These are phyloP conservation scores for Helicoverpa zea DNA, from an alignment of 1,140 invertebrate species.

Conservation along the genomic window DNA sequence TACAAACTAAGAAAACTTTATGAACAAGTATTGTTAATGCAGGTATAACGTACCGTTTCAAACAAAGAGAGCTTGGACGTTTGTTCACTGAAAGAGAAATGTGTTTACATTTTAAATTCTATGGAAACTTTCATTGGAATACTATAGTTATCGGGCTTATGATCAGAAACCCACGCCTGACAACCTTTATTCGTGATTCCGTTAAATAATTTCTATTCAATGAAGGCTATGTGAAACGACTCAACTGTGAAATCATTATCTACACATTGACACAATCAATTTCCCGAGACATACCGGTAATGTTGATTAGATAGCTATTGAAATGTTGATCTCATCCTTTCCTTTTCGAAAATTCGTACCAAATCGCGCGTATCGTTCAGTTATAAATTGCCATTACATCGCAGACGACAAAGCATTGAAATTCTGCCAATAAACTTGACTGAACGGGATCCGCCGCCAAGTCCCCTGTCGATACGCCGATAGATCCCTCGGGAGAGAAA, in stretches of 20 bases:
- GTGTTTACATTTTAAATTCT: slow-evolving; percentile 8
- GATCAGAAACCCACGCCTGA: not conserved
- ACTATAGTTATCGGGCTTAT: not conserved
- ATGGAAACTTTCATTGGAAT: slow-evolving; percentile 8
- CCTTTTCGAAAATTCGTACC: slow-evolving; percentile 47
- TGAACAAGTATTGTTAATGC: slow-evolving; percentile 14
- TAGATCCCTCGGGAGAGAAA: slow-evolving; percentile 63
- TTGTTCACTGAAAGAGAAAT: slow-evolving; percentile 6
- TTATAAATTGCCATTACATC: slow-evolving; percentile 69
- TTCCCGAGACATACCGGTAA: slow-evolving; percentile 17
- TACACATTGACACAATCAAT: slow-evolving; percentile 43
- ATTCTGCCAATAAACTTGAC: slow-evolving; percentile 69
- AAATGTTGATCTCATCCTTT: slow-evolving; percentile 54
- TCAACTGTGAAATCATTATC: slow-evolving; percentile 28
- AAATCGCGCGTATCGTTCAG: slow-evolving; percentile 60
- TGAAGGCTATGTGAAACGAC: not conserved
- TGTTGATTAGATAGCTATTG: slow-evolving; percentile 52
- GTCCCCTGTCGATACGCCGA: slow-evolving; percentile 65
- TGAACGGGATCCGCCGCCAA: slow-evolving; percentile 60
- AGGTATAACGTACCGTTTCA: slow-evolving; percentile 13
- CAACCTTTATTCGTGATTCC: not conserved
- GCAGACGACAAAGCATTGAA: slow-evolving; percentile 68
- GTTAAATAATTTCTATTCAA: slow-evolving; percentile 14
- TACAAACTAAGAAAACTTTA: slow-evolving; percentile 19
- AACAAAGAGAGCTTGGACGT: slow-evolving; percentile 20